Evolutionary conservation across 2,888 invertebrate species (phyloP).

Genomic region (Emmelina monodactyla): DNA sequence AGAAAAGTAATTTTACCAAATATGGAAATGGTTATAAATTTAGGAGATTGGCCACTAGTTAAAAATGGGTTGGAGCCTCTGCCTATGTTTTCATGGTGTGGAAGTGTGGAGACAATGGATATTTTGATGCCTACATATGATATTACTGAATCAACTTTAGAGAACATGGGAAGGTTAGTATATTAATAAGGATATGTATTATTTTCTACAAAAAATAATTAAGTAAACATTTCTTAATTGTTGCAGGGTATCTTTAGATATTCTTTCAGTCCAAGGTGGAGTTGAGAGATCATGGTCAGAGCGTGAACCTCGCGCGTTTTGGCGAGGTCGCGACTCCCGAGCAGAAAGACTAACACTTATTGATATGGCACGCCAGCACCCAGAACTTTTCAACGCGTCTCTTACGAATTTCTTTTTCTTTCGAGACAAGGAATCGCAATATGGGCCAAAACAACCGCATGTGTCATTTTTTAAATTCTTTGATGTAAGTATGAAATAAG

Average conservation of each 20-base stretch:
- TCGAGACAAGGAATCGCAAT: constrained; percentile 79
- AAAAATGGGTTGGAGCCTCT: constrained; percentile 61
- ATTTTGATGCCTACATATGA: constrained; percentile 97
- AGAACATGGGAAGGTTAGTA: constrained; percentile 88
- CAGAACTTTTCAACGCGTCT: constrained; percentile 87
- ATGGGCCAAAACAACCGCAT: constrained; percentile 85
- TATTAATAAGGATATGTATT: no score
- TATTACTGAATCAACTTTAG: constrained; percentile 88
- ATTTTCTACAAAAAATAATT: no score
- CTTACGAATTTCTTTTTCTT: constrained; percentile 98
- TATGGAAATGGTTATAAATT: constrained; percentile 88
- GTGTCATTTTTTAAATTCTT: constrained; percentile 94
- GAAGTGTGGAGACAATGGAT: constrained; percentile 83
- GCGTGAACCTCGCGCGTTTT: constrained; percentile 81
- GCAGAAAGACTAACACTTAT: constrained; percentile 83
- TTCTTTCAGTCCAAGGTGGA: constrained; percentile 88
- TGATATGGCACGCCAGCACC: constrained; percentile 72
- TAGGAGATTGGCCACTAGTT: constrained; percentile 95
- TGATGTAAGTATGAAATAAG: constrained; percentile 70
- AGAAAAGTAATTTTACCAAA: constrained; percentile 85
- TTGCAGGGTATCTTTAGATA: constrained; percentile 84
- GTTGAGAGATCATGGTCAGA: constrained; percentile 74
- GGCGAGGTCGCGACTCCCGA: constrained; percentile 94
- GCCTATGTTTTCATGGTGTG: constrained; percentile 97
- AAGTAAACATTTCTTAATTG: constrained; percentile 1